Evolutionary conservation across 2,113 vertebrate species (phyloP), one percentile per base, ranked within the genome.

Genomic region (Ceuthmochares aereus): DNA sequence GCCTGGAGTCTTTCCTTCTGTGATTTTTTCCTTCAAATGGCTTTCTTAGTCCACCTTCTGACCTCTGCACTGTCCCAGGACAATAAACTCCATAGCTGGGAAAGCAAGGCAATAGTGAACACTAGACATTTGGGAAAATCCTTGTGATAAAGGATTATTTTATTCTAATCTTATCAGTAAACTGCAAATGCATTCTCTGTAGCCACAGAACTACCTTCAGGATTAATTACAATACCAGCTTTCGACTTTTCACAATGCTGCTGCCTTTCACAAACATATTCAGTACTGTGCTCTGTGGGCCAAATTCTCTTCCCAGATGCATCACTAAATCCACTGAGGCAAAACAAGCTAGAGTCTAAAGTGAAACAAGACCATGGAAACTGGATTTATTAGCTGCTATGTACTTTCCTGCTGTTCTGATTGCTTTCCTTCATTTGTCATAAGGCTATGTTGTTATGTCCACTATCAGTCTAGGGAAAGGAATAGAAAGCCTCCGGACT

Each of bases 191-290:
- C 15, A 86, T 30, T 83, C 36, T 54, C 85, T 72, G 64, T 54
- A 93, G 64, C 56, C 62, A 54, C 43, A 84, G 69, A 30, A 84
- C 86, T 94, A 78, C 62, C n/a, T 58, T 79, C 54, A 81, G 82
- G 47, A 92, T 84, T 93, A 94, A 93, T 94, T 93, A 89, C 76
- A 84, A 51, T 51, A 86, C 56, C 72, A 75, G 79, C 55, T 90
- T 93, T 95, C 59, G 60, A 75, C 52, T 90, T 86, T 84, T 60
- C 90, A 92, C 85, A 96, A 56, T 43, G 88, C 47, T 7, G 1
- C 2, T 59, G 64, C 69, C 52, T 92, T 88, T 77, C 4, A 6
- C 56, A 90, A 87, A 59, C 16, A 47, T 75, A 70, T 86, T 96
- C 66, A 82, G 47, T 30, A 92, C 60, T 49, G 68, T 89, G 60